phyloP scores from a whole-genome alignment of 2,113 vertebrate species.

The Reinhardtius hippoglossoides region DNA sequence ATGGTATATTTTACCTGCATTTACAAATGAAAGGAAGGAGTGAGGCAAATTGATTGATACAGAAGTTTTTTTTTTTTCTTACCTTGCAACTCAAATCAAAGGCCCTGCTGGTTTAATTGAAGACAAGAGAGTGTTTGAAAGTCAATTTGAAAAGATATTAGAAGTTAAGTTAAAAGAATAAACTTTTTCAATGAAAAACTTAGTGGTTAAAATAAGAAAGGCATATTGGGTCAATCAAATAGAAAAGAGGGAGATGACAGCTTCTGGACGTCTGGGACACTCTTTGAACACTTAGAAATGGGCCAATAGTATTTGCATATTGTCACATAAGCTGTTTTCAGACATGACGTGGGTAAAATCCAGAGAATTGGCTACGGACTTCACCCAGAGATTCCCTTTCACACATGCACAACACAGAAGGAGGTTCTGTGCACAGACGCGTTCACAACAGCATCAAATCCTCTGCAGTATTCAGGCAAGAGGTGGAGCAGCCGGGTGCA shows the following conservation, averaged over 20 bases:
- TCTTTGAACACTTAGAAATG: neutral
- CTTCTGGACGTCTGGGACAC: neutral
- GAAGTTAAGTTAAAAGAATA: constrained; percentile 66
- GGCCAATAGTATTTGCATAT: too few relatives aligned
- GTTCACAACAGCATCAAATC: too few relatives aligned
- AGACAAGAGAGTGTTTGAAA: constrained; percentile 65
- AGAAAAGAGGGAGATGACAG: neutral
- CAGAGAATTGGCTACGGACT: too few relatives aligned
- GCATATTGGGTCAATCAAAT: neutral
- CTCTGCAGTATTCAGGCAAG: too few relatives aligned
- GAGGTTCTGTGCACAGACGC: too few relatives aligned
- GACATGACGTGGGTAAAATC: too few relatives aligned
- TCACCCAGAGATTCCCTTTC: too few relatives aligned
- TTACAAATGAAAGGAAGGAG: constrained; percentile 83
- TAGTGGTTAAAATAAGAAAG: neutral
- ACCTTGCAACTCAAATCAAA: constrained; percentile 79
- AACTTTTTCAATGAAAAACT: constrained; percentile 43
- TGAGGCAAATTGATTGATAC: constrained; percentile 81
- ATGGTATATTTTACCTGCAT: constrained; percentile 76
- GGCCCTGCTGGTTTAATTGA: constrained; percentile 73
- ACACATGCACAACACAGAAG: too few relatives aligned
- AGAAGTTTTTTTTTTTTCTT: constrained; percentile 55
- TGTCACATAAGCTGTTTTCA: too few relatives aligned
- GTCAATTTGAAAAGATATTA: constrained; percentile 67
- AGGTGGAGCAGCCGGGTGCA: too few relatives aligned